Percentiles rank a stretch among this genome's conserved stretches.
Evolutionary conservation across 1,140 invertebrate species (phyloP).

Genomic region (Aphaenogaster rudis): DNA sequence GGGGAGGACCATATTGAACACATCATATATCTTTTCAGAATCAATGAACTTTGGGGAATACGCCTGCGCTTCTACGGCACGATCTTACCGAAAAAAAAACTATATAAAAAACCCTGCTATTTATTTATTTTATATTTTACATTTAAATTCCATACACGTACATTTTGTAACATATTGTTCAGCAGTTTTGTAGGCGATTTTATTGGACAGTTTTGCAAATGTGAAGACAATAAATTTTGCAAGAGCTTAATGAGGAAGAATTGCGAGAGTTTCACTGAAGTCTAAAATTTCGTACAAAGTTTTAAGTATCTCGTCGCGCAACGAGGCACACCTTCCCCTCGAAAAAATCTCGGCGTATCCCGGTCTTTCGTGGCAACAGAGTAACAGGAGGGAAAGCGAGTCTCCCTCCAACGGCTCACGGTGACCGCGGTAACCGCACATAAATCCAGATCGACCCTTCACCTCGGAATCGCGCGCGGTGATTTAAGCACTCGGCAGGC

Average conservation of each 20-base stretch:
- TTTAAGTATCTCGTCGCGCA: neutral
- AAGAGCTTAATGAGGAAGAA: neutral
- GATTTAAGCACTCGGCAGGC: slow-evolving; percentile 70
- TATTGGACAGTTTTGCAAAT: neutral
- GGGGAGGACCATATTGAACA: slow-evolving; percentile 27
- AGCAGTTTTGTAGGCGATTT: neutral
- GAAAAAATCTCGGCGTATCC: slow-evolving; percentile 22
- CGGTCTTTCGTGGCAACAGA: slow-evolving; percentile 16
- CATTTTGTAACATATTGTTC: neutral
- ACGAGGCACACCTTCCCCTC: neutral
- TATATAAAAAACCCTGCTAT: neutral
- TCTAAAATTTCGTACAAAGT: slow-evolving; percentile 23
- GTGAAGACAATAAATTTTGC: neutral
- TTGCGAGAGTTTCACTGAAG: neutral
- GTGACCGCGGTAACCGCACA: slow-evolving; percentile 59
- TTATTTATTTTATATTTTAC: neutral
- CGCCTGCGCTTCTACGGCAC: neutral
- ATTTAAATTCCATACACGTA: neutral
- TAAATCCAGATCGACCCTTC: slow-evolving; percentile 76
- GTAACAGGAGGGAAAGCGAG: slow-evolving; percentile 45
- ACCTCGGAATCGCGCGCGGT: slow-evolving; percentile 69
- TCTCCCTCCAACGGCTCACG: slow-evolving; percentile 25
- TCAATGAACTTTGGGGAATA: neutral
- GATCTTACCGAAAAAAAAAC: neutral
- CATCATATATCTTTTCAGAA: slow-evolving; percentile 17